Evolutionary conservation across 2,113 vertebrate species (phyloP).

Genomic region (Gavialis gangeticus): DNA sequence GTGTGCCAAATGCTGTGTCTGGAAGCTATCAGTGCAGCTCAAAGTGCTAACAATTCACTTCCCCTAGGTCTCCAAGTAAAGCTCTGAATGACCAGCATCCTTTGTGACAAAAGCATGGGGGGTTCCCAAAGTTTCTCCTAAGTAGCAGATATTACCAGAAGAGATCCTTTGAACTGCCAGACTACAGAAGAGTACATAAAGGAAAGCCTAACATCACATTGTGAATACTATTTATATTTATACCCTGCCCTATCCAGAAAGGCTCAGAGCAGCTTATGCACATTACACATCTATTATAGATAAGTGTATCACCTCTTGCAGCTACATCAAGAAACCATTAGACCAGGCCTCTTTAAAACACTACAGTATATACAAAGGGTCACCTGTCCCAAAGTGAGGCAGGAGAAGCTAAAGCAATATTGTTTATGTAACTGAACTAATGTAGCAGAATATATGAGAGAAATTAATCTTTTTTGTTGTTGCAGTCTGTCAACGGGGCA

Average conservation of each 20-base stretch:
- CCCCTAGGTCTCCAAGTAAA: conserved; percentile 20
- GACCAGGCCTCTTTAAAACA: neutral
- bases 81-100: neutral
- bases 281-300: conserved; percentile 47
- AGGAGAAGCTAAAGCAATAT: neutral
- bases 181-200: neutral
- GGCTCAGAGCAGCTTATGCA: too few relatives aligned
- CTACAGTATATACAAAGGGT: neutral
- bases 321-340: neutral
- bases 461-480: neutral
- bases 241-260: too few relatives aligned
- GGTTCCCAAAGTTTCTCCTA: neutral
- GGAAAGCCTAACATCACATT: neutral
- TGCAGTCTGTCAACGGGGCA: neutral
- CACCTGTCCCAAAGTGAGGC: neutral
- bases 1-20: neutral
- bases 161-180: neutral
- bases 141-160: neutral
- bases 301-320: neutral
- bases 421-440: neutral
- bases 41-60: conserved; percentile 27
- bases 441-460: neutral
- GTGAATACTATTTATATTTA: neutral
- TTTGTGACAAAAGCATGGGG: neutral
- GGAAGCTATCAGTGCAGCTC: conserved; percentile 22